Percentiles rank a stretch among this genome's conserved stretches.
Evolutionary conservation across 1,140 invertebrate genomes (phyloP).

Genomic region (Lordiphosa collinella): DNA sequence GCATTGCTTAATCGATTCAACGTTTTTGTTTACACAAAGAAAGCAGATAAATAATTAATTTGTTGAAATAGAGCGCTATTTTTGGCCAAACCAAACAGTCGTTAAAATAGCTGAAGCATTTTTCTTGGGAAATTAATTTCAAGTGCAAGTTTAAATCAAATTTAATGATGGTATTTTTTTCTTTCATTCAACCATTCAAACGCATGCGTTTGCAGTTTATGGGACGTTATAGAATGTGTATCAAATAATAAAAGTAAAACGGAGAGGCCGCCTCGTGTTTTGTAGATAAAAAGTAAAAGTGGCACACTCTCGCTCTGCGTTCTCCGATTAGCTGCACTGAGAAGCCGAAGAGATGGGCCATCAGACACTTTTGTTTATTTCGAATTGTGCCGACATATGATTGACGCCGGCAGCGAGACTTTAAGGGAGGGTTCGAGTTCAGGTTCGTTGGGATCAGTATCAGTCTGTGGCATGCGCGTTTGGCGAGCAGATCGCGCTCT

Average conservation of each 20-base stretch:
- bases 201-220: background rate
- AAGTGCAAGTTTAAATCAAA: no score
- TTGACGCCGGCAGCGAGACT: constrained; percentile 7
- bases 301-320: background rate
- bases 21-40: no score
- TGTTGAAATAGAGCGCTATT: no score
- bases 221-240: background rate
- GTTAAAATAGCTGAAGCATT: no score
- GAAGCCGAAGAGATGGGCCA: background rate
- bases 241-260: background rate
- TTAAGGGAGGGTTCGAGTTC: constrained; percentile 39
- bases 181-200: background rate
- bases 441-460: constrained; percentile 50
- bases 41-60: no score
- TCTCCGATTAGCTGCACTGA: background rate
- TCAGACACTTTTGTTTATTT: background rate
- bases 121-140: no score
- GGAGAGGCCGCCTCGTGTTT: background rate
- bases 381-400: background rate
- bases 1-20: no score
- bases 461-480: constrained; percentile 29
- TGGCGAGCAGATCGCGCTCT: constrained; percentile 40
- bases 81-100: no score
- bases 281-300: constrained; percentile 13
- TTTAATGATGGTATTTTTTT: background rate